These are phyloP conservation scores for Catostomus latipinnis DNA, from an alignment of 2,797 vertebrate species.

Conservation along the genomic window DNA sequence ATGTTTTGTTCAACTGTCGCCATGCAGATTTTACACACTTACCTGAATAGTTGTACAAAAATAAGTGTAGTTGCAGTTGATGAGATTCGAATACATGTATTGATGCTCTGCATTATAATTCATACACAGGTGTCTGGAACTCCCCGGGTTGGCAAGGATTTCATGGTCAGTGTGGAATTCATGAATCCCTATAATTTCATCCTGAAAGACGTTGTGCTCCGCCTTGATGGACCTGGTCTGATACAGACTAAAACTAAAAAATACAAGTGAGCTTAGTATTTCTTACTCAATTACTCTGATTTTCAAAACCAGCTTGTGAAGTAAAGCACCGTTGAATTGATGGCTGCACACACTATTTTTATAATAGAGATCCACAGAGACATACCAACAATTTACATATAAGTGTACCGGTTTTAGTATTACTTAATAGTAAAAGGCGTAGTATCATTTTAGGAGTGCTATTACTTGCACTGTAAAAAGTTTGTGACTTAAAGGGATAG, in stretches of 20 bases:
- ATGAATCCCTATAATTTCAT: conserved; percentile 79
- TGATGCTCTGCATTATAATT: background rate
- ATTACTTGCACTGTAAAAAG: too few species aligned
- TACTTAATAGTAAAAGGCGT: too few species aligned
- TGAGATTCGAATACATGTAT: background rate
- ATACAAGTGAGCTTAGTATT: conserved; percentile 20
- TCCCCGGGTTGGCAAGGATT: conserved; percentile 64
- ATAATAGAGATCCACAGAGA: too few species aligned
- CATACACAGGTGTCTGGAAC: conserved; percentile 73
- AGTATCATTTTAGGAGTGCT: too few species aligned
- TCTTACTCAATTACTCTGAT: background rate
- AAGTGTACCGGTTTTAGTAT: too few species aligned
- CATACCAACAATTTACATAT: too few species aligned
- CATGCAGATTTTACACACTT: background rate
- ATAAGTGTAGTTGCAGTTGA: background rate
- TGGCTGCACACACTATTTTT: too few species aligned
- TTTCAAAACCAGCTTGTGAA: too few species aligned
- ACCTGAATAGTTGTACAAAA: background rate
- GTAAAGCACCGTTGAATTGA: background rate
- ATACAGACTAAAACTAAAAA: conserved; percentile 44
- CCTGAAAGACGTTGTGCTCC: conserved; percentile 71
- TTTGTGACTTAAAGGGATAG: too few species aligned
- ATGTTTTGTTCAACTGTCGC: too few species aligned
- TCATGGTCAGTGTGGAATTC: conserved; percentile 79
- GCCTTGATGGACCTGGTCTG: conserved; percentile 81